Evolutionary conservation across 2,113 vertebrate genomes (phyloP).

Genomic region (Entosphenus tridentatus): DNA sequence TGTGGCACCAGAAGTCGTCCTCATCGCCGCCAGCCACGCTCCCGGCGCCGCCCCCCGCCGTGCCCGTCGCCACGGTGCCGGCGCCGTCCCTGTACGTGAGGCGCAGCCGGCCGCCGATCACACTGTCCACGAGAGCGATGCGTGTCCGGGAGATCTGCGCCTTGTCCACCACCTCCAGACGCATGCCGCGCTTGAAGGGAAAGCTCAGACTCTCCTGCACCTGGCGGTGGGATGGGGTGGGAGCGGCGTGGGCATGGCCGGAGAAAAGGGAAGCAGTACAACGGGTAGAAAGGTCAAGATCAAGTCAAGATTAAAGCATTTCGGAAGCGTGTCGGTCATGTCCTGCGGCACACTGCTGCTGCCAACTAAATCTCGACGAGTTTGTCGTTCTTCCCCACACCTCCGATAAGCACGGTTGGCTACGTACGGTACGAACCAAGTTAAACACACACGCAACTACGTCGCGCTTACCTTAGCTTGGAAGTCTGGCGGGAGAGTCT

Average conservation of each 20-base stretch:
- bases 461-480: conserved; percentile 59
- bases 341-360: no score
- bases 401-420: no score
- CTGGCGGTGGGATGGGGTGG: conserved; percentile 19
- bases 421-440: no score
- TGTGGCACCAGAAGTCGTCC: conserved; percentile 91
- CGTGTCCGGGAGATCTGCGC: conserved; percentile 42
- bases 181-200: conserved; percentile 47
- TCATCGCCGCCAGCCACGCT: conserved; percentile 22
- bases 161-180: conserved; percentile 74
- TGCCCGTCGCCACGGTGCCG: neutral
- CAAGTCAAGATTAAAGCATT: no score
- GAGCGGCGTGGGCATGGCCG: neutral
- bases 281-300: neutral
- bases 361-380: no score
- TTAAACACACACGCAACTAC: no score
- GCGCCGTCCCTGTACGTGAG: conserved; percentile 43
- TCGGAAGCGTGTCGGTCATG: no score
- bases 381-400: no score
- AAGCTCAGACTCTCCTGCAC: conserved; percentile 59
- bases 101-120: conserved; percentile 54
- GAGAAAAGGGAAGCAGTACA: neutral
- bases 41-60: neutral
- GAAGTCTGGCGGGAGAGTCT: conserved; percentile 70
- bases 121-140: conserved; percentile 41